A percentile compares a stretch with the other conserved stretches of the same genome.
Evolutionary conservation across 2,888 invertebrate species (phyloP).

Genomic region (Apantesis nais): DNA sequence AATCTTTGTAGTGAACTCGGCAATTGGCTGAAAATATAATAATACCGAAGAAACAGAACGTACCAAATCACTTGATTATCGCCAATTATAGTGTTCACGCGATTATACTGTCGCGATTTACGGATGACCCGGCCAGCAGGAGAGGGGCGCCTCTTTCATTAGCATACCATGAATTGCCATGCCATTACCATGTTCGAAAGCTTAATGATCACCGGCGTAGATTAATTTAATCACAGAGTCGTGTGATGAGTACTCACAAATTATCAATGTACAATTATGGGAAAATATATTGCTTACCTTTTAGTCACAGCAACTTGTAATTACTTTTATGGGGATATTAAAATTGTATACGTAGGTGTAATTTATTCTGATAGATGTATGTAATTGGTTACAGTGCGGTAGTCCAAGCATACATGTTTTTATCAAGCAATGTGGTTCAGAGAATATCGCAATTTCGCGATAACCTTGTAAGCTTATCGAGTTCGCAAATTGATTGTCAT

Average conservation of each 20-base stretch:
- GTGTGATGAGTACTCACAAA: conserved; percentile 55
- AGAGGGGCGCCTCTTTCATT: conserved; percentile 73
- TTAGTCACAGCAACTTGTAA: conserved; percentile 22
- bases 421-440: conserved; percentile 52
- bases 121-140: conserved; percentile 72
- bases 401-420: neutral
- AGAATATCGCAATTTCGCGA: conserved; percentile 52
- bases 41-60: conserved; percentile 56
- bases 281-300: conserved; percentile 44
- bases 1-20: conserved; percentile 57
- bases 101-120: conserved; percentile 75
- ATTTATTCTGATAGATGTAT: neutral
- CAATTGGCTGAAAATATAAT: conserved; percentile 57
- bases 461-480: conserved; percentile 65
- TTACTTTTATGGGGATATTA: neutral
- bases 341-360: too few species aligned
- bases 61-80: conserved; percentile 77
- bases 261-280: conserved; percentile 59
- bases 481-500: conserved; percentile 71
- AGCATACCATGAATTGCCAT: conserved; percentile 66
- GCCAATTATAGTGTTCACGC: conserved; percentile 78
- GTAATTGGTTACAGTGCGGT: neutral
- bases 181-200: conserved; percentile 69
- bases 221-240: conserved; percentile 60
- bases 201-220: conserved; percentile 60